Evolutionary conservation across 1,140 invertebrate genomes (phyloP).

Genomic region (Ptiloglossa arizonensis): DNA sequence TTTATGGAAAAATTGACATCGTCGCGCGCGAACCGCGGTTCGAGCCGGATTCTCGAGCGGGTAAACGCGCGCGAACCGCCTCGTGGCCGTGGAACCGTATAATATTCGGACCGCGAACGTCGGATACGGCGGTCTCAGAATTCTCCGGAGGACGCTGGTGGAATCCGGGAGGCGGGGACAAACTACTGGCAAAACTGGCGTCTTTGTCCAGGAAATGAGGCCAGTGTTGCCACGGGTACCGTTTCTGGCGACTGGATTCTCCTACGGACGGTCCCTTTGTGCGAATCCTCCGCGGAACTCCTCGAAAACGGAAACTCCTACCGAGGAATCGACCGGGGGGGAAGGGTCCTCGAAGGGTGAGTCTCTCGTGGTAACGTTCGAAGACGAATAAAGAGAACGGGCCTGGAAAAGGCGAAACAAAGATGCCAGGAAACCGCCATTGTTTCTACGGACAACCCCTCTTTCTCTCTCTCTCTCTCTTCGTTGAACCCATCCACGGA

Average conservation of each 20-base stretch:
- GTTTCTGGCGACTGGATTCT: constrained; percentile 46
- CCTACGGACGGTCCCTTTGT: constrained; percentile 49
- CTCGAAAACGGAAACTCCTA: constrained; percentile 47
- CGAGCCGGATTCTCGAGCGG: too few relatives aligned
- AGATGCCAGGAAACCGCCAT: constrained; percentile 8
- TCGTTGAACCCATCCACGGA: too few relatives aligned
- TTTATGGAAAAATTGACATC: too few relatives aligned
- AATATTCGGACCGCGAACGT: constrained; percentile 12
- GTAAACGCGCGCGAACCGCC: not conserved
- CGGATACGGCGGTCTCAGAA: constrained; percentile 24
- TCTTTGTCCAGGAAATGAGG: constrained; percentile 71
- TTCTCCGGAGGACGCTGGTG: constrained; percentile 40
- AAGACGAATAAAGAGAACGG: constrained; percentile 3
- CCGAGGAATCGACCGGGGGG: constrained; percentile 32
- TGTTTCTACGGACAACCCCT: not conserved
- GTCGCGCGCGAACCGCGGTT: too few relatives aligned
- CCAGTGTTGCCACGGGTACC: constrained; percentile 57
- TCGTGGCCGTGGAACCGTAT: not conserved
- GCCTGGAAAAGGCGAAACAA: constrained; percentile 30
- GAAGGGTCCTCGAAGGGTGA: constrained; percentile 24
- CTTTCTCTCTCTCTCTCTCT: too few relatives aligned
- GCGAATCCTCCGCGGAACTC: constrained; percentile 30
- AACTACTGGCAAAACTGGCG: constrained; percentile 61
- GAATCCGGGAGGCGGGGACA: constrained; percentile 22
- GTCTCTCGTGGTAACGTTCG: constrained; percentile 1